A percentile compares a stretch with the other conserved stretches of the same genome.
These are phyloP conservation scores for Gopherus flavomarginatus DNA, from an alignment of 2,113 vertebrate species.

Conservation along the genomic window DNA sequence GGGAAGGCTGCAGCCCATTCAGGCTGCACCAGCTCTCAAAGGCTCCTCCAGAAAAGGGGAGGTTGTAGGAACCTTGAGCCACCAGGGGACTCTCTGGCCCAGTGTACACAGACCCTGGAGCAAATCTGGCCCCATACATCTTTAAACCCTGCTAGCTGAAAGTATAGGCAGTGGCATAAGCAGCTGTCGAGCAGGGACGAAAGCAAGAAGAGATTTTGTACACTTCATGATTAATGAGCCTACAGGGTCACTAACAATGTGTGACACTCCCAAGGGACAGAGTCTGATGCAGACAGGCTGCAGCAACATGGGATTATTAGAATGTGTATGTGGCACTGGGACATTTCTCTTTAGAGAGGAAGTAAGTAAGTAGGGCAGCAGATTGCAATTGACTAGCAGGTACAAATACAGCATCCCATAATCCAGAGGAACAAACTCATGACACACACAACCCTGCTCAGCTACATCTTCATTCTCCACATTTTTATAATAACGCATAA, in stretches of 20 bases:
- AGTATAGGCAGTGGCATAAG: background rate
- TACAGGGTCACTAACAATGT: background rate
- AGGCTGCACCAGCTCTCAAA: background rate
- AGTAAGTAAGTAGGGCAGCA: background rate
- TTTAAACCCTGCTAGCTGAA: background rate
- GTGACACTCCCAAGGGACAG: background rate
- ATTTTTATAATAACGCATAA: background rate
- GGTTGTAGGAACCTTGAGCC: background rate
- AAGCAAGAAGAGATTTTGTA: background rate
- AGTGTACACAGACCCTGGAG: background rate
- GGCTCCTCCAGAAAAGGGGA: background rate
- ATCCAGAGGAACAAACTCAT: background rate
- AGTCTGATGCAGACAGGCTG: background rate
- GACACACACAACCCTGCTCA: background rate
- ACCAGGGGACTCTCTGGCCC: background rate
- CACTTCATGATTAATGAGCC: background rate
- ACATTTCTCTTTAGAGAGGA: background rate
- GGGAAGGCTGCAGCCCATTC: background rate
- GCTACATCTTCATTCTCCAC: background rate
- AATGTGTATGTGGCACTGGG: background rate
- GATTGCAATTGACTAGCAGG: background rate
- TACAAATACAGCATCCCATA: no score
- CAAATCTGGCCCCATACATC: background rate
- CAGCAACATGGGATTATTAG: background rate
- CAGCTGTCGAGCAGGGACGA: background rate